These are phyloP conservation scores for Tinamus guttatus DNA, from an alignment of 2,113 vertebrate species.

Conservation along the genomic window DNA sequence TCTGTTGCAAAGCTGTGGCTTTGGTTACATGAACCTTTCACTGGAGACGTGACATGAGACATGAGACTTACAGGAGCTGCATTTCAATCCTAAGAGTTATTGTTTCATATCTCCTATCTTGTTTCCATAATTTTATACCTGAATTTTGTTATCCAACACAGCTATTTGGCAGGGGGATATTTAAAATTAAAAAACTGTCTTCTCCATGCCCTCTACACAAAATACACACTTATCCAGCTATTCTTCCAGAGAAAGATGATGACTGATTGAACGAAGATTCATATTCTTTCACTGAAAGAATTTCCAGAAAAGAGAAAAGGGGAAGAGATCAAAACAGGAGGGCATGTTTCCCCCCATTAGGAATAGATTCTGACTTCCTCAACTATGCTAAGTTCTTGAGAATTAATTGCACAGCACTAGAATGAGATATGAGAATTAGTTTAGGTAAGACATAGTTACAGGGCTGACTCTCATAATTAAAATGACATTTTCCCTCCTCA, in stretches of 20 bases:
- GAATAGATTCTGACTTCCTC: neutral
- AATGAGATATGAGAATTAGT: fast-evolving
- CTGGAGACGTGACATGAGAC: neutral
- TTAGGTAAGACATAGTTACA: neutral
- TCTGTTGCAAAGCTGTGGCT: neutral
- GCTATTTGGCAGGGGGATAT: neutral
- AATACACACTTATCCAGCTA: neutral
- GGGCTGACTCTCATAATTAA: neutral
- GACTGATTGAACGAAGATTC: neutral
- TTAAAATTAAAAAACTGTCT: neutral
- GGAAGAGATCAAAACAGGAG: neutral
- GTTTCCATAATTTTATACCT: neutral
- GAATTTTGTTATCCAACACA: neutral
- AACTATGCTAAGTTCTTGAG: fast-evolving
- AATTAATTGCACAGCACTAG: neutral
- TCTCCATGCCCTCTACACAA: neutral
- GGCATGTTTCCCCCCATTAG: neutral
- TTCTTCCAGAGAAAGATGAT: neutral
- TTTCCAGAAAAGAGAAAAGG: neutral
- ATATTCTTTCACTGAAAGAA: neutral
- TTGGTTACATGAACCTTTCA: neutral
- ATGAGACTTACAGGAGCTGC: neutral
- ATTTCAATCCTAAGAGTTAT: neutral
- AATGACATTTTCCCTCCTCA: neutral
- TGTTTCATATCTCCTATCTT: neutral